Evolutionary conservation across 2,113 vertebrate genomes (phyloP), one percentile per base, ranked within the genome.

Genomic region (Atrichornis clamosus): DNA sequence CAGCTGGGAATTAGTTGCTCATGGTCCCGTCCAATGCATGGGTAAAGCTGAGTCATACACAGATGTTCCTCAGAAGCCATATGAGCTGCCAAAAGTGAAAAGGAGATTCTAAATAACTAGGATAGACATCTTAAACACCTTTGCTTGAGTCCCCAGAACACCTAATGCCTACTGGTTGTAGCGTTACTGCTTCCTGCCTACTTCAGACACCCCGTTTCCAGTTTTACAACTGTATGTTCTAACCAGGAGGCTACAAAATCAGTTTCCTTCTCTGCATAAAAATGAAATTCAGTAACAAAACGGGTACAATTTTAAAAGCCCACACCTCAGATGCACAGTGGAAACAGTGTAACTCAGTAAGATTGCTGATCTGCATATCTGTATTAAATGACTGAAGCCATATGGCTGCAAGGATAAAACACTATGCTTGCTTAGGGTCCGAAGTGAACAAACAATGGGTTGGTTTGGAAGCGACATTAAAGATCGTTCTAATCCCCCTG

Each of bases 391-490:
- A 10, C 22, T 18, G 14, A 8, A 33, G 17, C 21, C 8, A 1
- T 20, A 11, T 4, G 8, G 33, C 10, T 46, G 37, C 39, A 46
- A 13, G 17, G 11, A 5, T 2, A 13, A 49, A 62, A 10, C 3
- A 10, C 16, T 5, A 0, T 1, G 5, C 11, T 76, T 68, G 44
- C 59, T n/a, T 41, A 49, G 32, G 28, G 60, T 42, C 32, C 2
- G 1, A 33, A 21, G 8, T 6, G 35, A 58, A 13, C 7, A 4
- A 2, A 22, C 21, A 47, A 60, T 2, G 14, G 7, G 3, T 12
- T 46, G 13, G 9, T 53, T 47, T 47, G 39, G 26, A 22, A 35
- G 14, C 14, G 13, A 15, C 24, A 35, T n/a, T 30, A 26, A 53
- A 17, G 4, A 32, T 15, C 10, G 2, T 26, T 59, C 37, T 44